phyloP scores from a whole-genome alignment of 2,113 vertebrate genomes.

The Xenus cinereus region DNA sequence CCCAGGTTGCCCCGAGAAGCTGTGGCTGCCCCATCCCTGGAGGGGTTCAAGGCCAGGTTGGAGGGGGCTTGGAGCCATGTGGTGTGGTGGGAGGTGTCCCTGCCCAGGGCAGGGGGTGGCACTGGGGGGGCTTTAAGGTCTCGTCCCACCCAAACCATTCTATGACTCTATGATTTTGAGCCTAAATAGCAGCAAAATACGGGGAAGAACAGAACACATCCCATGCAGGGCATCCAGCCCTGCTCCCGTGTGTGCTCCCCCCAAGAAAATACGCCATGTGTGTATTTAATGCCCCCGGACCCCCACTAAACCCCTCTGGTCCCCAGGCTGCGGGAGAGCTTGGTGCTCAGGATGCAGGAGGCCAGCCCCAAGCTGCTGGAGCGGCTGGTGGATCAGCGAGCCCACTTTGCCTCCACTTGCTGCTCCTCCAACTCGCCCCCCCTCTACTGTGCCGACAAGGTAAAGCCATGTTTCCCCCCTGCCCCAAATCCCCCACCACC shows the following conservation, averaged over 20 bases:
- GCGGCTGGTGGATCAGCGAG: background rate
- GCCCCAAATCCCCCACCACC: background rate
- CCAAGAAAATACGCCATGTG: fast-evolving
- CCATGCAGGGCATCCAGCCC: background rate
- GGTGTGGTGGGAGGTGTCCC: too few relatives aligned
- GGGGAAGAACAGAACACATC: fast-evolving
- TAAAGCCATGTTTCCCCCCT: background rate
- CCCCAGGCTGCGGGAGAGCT: conserved; percentile 29
- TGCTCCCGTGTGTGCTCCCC: fast-evolving
- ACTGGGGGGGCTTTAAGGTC: too few relatives aligned
- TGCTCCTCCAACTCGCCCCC: conserved; percentile 40
- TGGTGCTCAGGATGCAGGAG: fast-evolving
- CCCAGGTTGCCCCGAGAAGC: too few relatives aligned
- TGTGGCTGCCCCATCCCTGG: too few relatives aligned
- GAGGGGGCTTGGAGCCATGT: too few relatives aligned
- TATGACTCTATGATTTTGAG: background rate
- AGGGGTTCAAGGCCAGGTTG: too few relatives aligned
- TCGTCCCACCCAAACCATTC: too few relatives aligned
- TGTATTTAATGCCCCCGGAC: fast-evolving
- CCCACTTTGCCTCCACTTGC: background rate
- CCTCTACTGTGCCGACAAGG: conserved; percentile 25
- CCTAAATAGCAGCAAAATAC: fast-evolving
- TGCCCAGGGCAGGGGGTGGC: too few relatives aligned
- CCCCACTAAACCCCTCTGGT: fast-evolving
- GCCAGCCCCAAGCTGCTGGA: background rate